Base-by-base conservation (phyloP, 2,113 vertebrate genomes). In the Micromys minutus region DNA sequence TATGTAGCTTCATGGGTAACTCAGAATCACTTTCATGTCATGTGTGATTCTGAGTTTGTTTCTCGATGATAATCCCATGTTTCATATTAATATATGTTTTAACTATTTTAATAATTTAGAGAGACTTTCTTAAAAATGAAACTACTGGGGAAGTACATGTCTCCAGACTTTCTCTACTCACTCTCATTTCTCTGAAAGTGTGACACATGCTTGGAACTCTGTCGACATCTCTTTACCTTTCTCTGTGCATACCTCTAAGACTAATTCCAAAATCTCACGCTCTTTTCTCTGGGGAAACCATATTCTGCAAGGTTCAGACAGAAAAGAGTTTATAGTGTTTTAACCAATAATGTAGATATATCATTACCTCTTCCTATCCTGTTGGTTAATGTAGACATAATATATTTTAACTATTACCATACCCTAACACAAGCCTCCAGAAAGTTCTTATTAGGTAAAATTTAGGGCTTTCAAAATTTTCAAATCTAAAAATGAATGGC, bases 381-480 rank as follows among this genome's bases (percentile, higher is more conserved):
- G 1, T 86, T 75, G 29, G 59, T 47, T 71, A 52, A 21, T 52
- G 57, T 71, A 24, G 75, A 57, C 45, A 13, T 36, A 21, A 45
- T 39, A 0, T 21, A 8, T 47, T 16, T 7, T 94, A 34, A 84
- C 57, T 69, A 80, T 50, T 29, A 22, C 26, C 5, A 67, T 45
- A 7, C 50, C 13, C 42, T 94, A 52, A 29, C 4, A 55, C 22
- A 50, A 36, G 16, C 36, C 57, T 88, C 52, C 39, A 55, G 65
- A 80, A 89, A 4, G 0, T 92, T 95, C 36, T 89, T 92, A 85
- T 85, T 50, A 93, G 63, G 39, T 36, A 8, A 94, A 95, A 72
- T 3, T 87, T 26, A 89, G 7, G 1, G 29, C 24, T 19, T 16
- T 86, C 21, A 52, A 8, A 80, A 50, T 84, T 42, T 87, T 90